Base-by-base conservation (phyloP, 2,797 vertebrate genomes). In the Scleropages formosus region DNA sequence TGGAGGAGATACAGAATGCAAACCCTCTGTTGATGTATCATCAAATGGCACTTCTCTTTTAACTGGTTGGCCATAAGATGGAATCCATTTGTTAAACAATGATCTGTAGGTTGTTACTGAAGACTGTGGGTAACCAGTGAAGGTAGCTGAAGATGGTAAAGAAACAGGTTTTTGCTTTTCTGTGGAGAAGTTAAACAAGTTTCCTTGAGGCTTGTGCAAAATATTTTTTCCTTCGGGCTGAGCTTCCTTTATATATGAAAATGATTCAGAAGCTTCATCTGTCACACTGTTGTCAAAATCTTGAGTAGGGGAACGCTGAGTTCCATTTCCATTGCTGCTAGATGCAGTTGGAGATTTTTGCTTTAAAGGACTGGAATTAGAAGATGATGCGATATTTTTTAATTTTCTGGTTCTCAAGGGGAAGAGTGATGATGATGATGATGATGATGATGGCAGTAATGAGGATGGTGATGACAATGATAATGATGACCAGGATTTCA, bases 401-500 rank as follows among this genome's bases (percentile, higher is more conserved):
- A 13, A 64, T 3, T 20, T 4, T 72, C 31, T 39, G 74, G 22
- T 49, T n/a, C 69, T 77, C 9, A 83, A 76, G 15, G 67, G 79
- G 60, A 83, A 31, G 71, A 72, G 77, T 22, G 78, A 82, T 78
- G 77, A 64, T 27, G 26, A 46, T 15, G 46, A 61, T 4, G 44
- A 31, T 51, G 18, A 49, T 15, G 39, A 27, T 53, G 73, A 15
- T 44, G 16, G n/a, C 15, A 22, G 65, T 22, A 39, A 20, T 65
- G 20, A n/a, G 18, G 58, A 13, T 4, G 64, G 31, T 47, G 51
- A 31, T 69, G 58, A 24, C 83, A 77, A 60, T 80, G 84, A 80
- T 88, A 89, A 82, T 58, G 77, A 80, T 20, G 16, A 60, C 8
- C 58, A 13, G 26, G 77, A 26, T 78, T 75, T 64, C 1, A 73